These are phyloP conservation scores for Apodemus agrarius DNA, from an alignment of 2,797 vertebrate genomes.

Conservation along the genomic window DNA sequence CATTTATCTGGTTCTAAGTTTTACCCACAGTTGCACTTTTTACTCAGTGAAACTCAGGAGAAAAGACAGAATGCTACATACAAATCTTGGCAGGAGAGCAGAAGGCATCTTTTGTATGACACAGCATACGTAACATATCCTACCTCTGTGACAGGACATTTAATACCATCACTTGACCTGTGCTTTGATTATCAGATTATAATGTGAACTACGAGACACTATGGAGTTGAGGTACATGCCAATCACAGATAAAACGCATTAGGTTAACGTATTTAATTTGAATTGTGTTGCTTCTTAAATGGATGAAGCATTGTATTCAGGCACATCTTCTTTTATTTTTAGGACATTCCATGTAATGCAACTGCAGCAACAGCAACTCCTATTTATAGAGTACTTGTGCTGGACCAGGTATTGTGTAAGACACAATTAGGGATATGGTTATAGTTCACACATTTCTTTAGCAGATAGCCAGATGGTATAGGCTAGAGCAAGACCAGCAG, in stretches of 20 bases:
- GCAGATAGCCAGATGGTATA: background rate
- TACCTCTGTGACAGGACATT: conserved; percentile 61
- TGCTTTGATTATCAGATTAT: conserved; percentile 75
- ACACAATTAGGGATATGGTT: background rate
- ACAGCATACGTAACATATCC: conserved; percentile 20
- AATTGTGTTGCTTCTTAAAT: conserved; percentile 82
- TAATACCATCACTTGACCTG: conserved; percentile 72
- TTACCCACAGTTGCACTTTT: background rate
- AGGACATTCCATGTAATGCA: background rate
- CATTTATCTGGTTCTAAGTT: background rate
- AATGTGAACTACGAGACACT: conserved; percentile 58
- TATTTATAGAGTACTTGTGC: background rate
- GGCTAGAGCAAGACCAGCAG: background rate
- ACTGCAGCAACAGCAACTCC: background rate
- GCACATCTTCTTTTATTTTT: background rate
- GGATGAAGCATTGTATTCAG: conserved; percentile 78
- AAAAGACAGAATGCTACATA: conserved; percentile 45
- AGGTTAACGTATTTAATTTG: conserved; percentile 77
- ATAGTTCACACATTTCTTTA: background rate
- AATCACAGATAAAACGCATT: conserved; percentile 70
- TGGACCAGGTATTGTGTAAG: background rate
- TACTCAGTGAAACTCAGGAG: conserved; percentile 10
- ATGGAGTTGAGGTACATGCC: conserved; percentile 74
- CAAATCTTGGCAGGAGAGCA: conserved; percentile 68
- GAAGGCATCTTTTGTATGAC: conserved; percentile 48